These are phyloP conservation scores for Diplazon laetatorius DNA, from an alignment of 2,888 invertebrate genomes.

Conservation along the genomic window DNA sequence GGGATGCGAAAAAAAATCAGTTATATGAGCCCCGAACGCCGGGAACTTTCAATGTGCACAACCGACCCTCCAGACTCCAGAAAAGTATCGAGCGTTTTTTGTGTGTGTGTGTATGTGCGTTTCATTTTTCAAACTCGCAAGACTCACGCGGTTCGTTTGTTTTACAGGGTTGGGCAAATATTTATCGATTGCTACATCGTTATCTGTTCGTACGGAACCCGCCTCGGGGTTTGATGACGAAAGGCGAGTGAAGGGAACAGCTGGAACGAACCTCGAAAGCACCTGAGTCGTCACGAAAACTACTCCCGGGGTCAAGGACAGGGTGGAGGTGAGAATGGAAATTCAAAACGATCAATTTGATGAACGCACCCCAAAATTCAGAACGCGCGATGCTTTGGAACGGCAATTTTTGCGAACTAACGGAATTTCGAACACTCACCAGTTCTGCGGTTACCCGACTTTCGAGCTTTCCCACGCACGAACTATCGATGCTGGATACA, in stretches of 20 bases:
- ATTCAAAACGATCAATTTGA: too few relatives aligned
- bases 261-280: constrained; percentile 1
- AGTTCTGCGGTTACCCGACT: too few relatives aligned
- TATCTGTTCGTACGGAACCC: neutral
- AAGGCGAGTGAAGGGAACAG: constrained; percentile 4
- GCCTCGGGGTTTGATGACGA: neutral
- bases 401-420: too few relatives aligned
- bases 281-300: constrained; percentile 9
- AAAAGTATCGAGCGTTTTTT: too few relatives aligned
- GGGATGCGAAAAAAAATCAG: constrained; percentile 4
- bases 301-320: neutral
- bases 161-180: neutral
- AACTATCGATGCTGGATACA: too few relatives aligned
- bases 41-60: neutral
- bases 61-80: neutral
- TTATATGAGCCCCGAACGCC: neutral
- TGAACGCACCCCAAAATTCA: too few relatives aligned
- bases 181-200: neutral
- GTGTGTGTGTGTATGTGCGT: neutral
- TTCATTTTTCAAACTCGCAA: neutral
- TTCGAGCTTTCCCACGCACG: too few relatives aligned
- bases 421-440: too few relatives aligned
- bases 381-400: too few relatives aligned
- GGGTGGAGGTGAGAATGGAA: too few relatives aligned
- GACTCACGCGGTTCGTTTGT: neutral